A percentile compares a stretch with the other conserved stretches of the same genome.
Evolutionary conservation across 2,888 invertebrate species (phyloP).

Genomic region (Mycalesis mineus): DNA sequence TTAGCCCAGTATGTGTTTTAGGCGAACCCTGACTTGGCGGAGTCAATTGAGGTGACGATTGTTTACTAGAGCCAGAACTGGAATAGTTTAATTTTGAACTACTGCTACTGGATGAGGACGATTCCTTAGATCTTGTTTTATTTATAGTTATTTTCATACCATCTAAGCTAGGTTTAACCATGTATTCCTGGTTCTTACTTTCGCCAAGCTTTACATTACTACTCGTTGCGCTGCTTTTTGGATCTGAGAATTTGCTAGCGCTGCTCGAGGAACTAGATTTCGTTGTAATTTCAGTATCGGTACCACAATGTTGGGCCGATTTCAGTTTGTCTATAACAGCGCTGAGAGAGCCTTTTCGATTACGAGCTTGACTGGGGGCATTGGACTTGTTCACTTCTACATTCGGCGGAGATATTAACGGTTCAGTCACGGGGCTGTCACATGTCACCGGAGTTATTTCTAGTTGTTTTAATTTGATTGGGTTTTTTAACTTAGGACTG

Average conservation of each 20-base stretch:
- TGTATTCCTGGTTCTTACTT: conserved; percentile 88
- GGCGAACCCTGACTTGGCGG: conserved; percentile 81
- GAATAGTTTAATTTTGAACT: conserved; percentile 68
- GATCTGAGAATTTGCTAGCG: conserved; percentile 67
- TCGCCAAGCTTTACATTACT: conserved; percentile 60
- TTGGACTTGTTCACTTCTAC: conserved; percentile 80
- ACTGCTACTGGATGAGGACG: conserved; percentile 70
- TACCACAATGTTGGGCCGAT: conserved; percentile 82
- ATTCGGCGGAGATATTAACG: conserved; percentile 71
- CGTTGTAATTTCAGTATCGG: conserved; percentile 71
- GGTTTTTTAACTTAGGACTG: conserved; percentile 83
- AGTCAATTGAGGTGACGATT: conserved; percentile 68
- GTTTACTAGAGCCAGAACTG: conserved; percentile 66
- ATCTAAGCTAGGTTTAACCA: conserved; percentile 92
- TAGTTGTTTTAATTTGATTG: conserved; percentile 82
- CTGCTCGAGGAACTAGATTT: conserved; percentile 70
- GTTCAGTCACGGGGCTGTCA: conserved; percentile 63
- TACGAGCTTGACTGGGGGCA: conserved; percentile 80
- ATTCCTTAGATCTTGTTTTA: conserved; percentile 88
- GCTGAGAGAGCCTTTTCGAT: conserved; percentile 86
- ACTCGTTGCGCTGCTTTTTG: conserved; percentile 61
- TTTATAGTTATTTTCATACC: conserved; percentile 95
- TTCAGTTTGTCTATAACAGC: conserved; percentile 93
- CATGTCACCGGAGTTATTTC: conserved; percentile 80
- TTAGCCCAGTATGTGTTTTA: conserved; percentile 88